Evolutionary conservation across 2,888 invertebrate species (phyloP), one percentile per base, ranked within the genome.

Genomic region (Drosophila parthenogenetica): DNA sequence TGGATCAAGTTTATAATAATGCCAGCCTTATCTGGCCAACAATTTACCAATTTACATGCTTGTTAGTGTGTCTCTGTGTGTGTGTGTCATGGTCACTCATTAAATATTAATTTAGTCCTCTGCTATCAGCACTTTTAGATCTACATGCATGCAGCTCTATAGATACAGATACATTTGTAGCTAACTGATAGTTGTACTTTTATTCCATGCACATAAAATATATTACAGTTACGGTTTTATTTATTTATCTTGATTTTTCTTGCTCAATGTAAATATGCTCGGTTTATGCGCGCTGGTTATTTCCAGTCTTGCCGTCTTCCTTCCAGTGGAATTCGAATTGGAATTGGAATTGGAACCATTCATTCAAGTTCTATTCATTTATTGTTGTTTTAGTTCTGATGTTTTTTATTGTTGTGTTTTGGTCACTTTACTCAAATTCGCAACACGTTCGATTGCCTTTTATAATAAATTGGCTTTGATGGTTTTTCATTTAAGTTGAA

Each of bases 381-480:
- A 16, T n/a, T 37, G 32, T n/a, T 50, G 35, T 45, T 35, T 19
- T 45, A 45, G 35, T 45, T 32, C 32, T 45, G 55, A 14, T 29
- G 54, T 29, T 29, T 40, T 39, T 16, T 51, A 13, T 16, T 10
- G 13, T 25, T 69, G 60, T 78, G 35, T 55, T 73, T 79, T 86
- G 55, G 43, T 54, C 77, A 66, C 66, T 72, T 72, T 53, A 54
- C 75, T 65, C 71, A 62, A 81, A 87, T 81, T 81, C 81, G 69
- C 69, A 58, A 81, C 87, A 87, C 87, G 88, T 86, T 83, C 82
- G 88, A 88, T 82, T 81, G 81, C 79, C 81, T 75, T 74, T 80
- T 63, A 17, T 78, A 75, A 75, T 81, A 73, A 88, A 82, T 82
- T 82, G 83, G 60, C 61, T 69, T 70, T 88, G 83, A 87, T 82